phyloP scores from a whole-genome alignment of 2,113 vertebrate genomes.

The Geococcyx californianus region DNA sequence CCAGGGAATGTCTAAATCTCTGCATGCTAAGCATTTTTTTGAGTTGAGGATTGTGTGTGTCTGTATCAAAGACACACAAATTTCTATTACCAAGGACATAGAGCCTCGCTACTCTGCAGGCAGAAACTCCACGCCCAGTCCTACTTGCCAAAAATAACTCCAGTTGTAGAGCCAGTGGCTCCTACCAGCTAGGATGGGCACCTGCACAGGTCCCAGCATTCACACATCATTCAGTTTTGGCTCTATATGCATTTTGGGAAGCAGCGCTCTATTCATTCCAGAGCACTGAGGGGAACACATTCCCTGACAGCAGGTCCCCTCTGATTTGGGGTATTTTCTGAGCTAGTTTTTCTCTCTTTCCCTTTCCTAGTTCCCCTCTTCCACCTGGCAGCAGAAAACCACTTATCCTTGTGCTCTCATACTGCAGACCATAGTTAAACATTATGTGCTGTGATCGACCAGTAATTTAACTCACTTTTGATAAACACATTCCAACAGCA shows the following conservation, averaged over 20 bases:
- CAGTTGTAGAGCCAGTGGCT: background rate
- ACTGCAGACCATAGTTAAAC: background rate
- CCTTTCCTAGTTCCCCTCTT: background rate
- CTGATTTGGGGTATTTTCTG: background rate
- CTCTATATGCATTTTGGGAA: background rate
- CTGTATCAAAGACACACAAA: background rate
- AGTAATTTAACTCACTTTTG: background rate
- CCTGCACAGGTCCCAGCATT: background rate
- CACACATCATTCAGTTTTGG: background rate
- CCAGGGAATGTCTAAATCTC: background rate
- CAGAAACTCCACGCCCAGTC: rapidly evolving
- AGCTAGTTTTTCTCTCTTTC: background rate
- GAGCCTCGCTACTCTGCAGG: background rate
- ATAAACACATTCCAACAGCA: background rate
- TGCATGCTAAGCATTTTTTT: background rate
- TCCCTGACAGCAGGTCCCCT: background rate
- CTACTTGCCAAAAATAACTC: background rate
- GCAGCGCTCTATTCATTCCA: background rate
- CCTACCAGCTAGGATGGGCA: background rate
- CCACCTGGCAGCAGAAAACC: background rate
- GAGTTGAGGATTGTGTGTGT: background rate
- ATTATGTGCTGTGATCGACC: background rate
- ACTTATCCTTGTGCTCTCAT: background rate
- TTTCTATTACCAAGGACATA: background rate
- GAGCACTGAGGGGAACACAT: background rate